phyloP scores from a whole-genome alignment of 2,797 vertebrate species.

The Sylvia borin region DNA sequence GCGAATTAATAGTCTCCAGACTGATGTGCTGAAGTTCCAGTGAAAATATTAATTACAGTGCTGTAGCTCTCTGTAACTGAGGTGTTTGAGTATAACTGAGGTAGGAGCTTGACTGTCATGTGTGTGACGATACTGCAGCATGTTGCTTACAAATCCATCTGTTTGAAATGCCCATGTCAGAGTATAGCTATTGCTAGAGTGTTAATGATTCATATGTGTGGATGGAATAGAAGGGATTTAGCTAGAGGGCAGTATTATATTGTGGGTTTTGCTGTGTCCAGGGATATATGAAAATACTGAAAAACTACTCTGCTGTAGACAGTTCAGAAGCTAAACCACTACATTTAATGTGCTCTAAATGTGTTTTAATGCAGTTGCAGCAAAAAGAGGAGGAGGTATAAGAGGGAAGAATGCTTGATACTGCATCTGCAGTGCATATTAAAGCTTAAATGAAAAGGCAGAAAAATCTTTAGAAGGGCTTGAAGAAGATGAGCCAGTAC shows the following conservation, averaged over 20 bases:
- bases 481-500: neutral
- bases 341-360: neutral
- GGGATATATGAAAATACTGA: neutral
- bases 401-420: neutral
- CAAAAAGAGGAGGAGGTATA: neutral
- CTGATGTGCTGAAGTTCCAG: neutral
- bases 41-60: neutral
- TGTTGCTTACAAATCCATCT: neutral
- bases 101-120: accelerated
- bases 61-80: neutral
- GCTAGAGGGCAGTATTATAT: neutral
- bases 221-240: neutral
- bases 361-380: neutral
- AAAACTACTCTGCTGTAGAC: neutral
- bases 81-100: neutral
- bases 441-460: neutral
- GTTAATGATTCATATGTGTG: neutral
- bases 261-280: neutral
- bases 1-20: neutral
- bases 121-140: accelerated
- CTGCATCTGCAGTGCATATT: accelerated
- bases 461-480: neutral
- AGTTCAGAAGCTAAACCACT: neutral
- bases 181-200: too few relatives aligned
- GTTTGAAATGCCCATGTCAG: accelerated